phyloP scores from a whole-genome alignment of 2,113 vertebrate species.

The Alligator mississippiensis region DNA sequence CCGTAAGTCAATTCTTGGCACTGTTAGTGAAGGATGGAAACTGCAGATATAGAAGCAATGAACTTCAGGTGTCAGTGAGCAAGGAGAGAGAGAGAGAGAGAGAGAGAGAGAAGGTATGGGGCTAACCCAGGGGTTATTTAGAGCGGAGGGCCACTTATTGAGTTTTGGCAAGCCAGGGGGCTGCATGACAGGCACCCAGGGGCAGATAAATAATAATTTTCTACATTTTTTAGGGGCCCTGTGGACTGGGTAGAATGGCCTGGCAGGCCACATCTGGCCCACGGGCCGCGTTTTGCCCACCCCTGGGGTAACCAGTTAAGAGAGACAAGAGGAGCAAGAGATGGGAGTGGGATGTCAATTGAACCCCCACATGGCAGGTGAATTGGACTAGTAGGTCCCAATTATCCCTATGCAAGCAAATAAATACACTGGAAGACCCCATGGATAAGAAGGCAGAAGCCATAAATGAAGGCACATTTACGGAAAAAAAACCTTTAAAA shows the following conservation, averaged over 20 bases:
- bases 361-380: background rate
- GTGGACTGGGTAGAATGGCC: too few species aligned
- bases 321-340: background rate
- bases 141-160: too few species aligned
- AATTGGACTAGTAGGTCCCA: background rate
- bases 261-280: too few species aligned
- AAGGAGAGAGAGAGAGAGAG: conserved; percentile 6
- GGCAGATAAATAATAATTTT: too few species aligned
- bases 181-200: too few species aligned
- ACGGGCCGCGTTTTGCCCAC: too few species aligned
- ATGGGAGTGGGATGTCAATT: background rate
- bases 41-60: conserved; percentile 67
- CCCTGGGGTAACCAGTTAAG: background rate
- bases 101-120: too few species aligned
- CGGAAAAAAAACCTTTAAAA: background rate
- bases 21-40: conserved; percentile 75
- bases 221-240: too few species aligned
- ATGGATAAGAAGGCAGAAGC: background rate
- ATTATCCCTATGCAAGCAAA: background rate
- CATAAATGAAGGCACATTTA: background rate
- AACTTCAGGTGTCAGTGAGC: conserved; percentile 57
- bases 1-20: conserved; percentile 71
- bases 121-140: too few species aligned
- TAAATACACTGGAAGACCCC: background rate
- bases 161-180: too few species aligned